Evolutionary conservation across 2,113 vertebrate species (phyloP), one percentile per base, ranked within the genome.

Genomic region (Synodontis membranacea): DNA sequence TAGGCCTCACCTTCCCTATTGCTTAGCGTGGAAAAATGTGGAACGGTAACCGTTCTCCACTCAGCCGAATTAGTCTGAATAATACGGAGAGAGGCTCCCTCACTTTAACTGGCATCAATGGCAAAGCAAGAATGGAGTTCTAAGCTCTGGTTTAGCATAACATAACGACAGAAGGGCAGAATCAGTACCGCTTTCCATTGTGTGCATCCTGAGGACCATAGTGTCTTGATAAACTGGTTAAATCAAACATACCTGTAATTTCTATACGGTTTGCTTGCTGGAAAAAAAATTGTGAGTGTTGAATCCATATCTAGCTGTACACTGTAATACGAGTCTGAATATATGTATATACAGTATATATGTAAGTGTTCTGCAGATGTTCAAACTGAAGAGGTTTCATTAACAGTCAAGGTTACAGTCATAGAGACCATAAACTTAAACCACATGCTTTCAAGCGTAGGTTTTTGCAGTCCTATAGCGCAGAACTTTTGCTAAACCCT

Each of bases 1-100:
- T 68, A 86, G 80, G 84, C 78, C 87, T 88, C 87, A 86, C 88
- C 81, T 88, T 84, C 88, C 84, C 70, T 75, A 62, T 74, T 83
- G 79, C 56, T 78, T 78, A 87, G 86, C 56, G 39, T 76, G 72
- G 80, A 83, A 87, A 87, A 83, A 76, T 64, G 58, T 66, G 86
- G 56, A 83, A n/a, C 25, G 56, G 72, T 39, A 83, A 83, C 56
- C 60, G 86, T 72, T 60, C 80, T 83, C 52, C 31, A 74, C 68
- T 86, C 76, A 37, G 46, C 9, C 39, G n/a, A 83, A 75, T 62
- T 75, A 60, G 68, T 31, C 68, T 75, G 70, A 74, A 86, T 72
- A 74, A 82, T 74, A 82, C 74, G 54, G 66, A 74, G 64, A 82
- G 85, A 74, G 66, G 79, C 79, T 82, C 52, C 48, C 48, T 80